Conservation (phyloP, 2,888 invertebrate species). For the Drosophila neutralis region DNA sequence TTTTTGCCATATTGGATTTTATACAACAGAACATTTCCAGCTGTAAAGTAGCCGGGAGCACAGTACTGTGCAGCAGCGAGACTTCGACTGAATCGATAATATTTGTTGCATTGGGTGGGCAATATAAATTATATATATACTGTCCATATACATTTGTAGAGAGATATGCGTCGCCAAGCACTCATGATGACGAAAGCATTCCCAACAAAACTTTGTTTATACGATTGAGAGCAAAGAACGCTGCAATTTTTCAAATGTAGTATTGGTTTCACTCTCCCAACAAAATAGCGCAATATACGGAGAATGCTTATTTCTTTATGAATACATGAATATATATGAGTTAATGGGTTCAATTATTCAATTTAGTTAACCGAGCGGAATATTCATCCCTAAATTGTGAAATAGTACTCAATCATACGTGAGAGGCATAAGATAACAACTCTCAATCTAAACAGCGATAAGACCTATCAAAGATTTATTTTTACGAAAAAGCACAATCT, state of each 20-base stretch:
- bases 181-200: not conserved
- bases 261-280: not conserved
- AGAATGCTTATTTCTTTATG: not conserved
- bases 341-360: not conserved
- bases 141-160: not conserved
- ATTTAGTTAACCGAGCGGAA: not conserved
- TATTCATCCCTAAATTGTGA: not conserved
- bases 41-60: not conserved
- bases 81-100: not conserved
- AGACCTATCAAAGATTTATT: constrained; percentile 10
- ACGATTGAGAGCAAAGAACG: not conserved
- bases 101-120: not conserved
- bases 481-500: not conserved
- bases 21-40: not conserved
- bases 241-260: not conserved
- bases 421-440: not conserved
- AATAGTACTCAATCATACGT: not conserved
- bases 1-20: not conserved
- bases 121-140: not conserved
- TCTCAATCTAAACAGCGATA: not conserved
- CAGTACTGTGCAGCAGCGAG: not conserved
- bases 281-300: not conserved
- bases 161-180: not conserved
- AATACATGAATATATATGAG: no score
- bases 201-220: not conserved